Base-by-base conservation (phyloP, 2,113 vertebrate genomes). In the Indri indri region DNA sequence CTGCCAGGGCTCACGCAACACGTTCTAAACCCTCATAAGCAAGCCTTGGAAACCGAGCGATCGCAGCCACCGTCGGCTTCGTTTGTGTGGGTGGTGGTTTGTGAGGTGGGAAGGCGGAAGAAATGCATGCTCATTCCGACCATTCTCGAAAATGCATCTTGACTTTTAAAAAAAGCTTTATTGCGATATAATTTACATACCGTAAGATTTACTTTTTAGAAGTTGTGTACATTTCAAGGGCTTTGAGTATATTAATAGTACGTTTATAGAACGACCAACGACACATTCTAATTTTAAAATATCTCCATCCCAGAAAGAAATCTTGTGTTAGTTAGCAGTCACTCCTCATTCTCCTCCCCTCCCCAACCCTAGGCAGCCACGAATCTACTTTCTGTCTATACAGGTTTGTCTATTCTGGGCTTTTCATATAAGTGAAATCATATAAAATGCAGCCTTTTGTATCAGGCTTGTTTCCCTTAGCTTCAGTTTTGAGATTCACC, bases 311-410 rank as follows among this genome's bases (percentile, higher is more conserved):
- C 16, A 8, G 2, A 74, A 71, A 45, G 77, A 54, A 57, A 22
- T 47, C 2, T 27, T 17, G 10, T 17, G 6, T 5, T 10, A 73
- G 4, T 5, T 10, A 73, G 45, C 61, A 20, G 3, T 45, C 32
- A 4, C 0, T 7, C 0, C 9, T 32, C 23, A 34, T 27, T 27
- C 14, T 14, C 68, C 45, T 30, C 8, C 0, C 2, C 10, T 42
- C 25, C 8, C n/a, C 47, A 22, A 5, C 22, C 23, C 14, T 42
- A 18, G 17, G 45, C 27, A 17, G 45, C 37, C 65, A 20, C 40
- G 18, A 8, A 59, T 57, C 20, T 52, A 9, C 16, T 45, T 79
- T 66, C 25, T 50, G n/a, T 27, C 18, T 50, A 9, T 61, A 8
- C 3, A 13, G n/a, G 45, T 52, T 54, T 63, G 50, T 57, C 27